Evolutionary conservation across 2,113 vertebrate species (phyloP).

Genomic region (Osmerus mordax): DNA sequence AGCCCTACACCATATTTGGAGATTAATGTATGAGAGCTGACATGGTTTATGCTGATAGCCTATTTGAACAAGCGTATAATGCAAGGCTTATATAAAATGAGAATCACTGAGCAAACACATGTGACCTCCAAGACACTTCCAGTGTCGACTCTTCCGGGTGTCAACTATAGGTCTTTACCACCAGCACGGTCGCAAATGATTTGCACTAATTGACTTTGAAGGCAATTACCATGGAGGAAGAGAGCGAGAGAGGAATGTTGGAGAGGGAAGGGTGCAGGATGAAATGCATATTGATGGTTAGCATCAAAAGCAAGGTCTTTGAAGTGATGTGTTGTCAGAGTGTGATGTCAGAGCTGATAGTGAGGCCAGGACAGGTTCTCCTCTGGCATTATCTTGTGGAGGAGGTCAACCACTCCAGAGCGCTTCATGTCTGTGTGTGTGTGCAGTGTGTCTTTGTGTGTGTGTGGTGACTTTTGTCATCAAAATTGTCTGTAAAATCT

Average conservation of each 20-base stretch:
- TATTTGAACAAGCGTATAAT: conserved; percentile 44
- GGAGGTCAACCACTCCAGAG: conserved; percentile 32
- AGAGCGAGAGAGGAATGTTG: conserved; percentile 41
- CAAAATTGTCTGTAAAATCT: too few species aligned
- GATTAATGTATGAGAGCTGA: conserved; percentile 53
- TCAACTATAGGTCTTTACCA: conserved; percentile 37
- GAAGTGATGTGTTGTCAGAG: conserved; percentile 60
- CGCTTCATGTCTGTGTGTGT: conserved; percentile 16
- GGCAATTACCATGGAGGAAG: conserved; percentile 57
- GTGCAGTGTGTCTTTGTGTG: conserved; percentile 12
- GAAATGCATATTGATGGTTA: conserved; percentile 67
- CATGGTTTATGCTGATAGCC: conserved; percentile 46
- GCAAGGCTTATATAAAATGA: conserved; percentile 49
- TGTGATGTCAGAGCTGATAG: conserved; percentile 54
- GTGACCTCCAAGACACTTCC: conserved; percentile 53
- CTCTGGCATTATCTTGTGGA: conserved; percentile 37
- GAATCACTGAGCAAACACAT: conserved; percentile 49
- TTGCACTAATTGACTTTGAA: conserved; percentile 68
- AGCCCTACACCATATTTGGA: conserved; percentile 23
- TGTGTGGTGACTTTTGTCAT: neutral
- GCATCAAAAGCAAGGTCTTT: conserved; percentile 67
- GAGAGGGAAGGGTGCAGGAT: conserved; percentile 52
- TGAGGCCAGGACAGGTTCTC: conserved; percentile 28
- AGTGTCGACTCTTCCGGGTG: conserved; percentile 12
- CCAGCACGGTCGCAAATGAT: conserved; percentile 54